These are phyloP conservation scores for Gymnothorax reevesii DNA, from an alignment of 2,797 vertebrate species.

Conservation along the genomic window DNA sequence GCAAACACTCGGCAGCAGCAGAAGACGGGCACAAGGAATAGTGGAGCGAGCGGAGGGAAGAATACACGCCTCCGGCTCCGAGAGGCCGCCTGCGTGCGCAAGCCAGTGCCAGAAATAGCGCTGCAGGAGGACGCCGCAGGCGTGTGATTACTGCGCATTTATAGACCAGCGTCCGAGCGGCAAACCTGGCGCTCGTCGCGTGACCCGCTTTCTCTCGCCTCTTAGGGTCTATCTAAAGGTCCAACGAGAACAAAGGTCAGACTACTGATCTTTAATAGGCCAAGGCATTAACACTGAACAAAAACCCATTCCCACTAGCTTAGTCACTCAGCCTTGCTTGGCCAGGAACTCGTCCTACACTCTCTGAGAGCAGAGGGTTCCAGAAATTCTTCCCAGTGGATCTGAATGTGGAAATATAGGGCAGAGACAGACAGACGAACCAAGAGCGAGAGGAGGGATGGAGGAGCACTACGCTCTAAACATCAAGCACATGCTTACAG, in stretches of 20 bases:
- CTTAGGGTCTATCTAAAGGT: neutral
- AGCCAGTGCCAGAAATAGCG: neutral
- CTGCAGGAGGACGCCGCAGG: neutral
- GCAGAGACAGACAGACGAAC: neutral
- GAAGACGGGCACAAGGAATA: neutral
- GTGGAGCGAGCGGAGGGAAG: neutral
- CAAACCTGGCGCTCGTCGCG: neutral
- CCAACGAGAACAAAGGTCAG: neutral
- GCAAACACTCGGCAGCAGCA: neutral
- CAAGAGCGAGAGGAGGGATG: neutral
- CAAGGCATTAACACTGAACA: neutral
- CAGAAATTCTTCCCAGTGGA: neutral
- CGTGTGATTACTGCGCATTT: neutral
- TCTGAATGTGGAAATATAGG: neutral
- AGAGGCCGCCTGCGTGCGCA: neutral
- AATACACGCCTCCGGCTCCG: neutral
- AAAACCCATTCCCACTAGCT: neutral
- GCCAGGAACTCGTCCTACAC: slow-evolving; percentile 15
- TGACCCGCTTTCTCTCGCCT: neutral
- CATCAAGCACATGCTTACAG: slow-evolving; percentile 10
- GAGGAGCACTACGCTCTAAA: neutral
- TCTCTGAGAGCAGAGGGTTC: neutral
- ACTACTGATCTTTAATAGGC: neutral
- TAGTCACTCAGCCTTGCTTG: neutral
- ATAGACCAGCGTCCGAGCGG: neutral